Base-by-base conservation (phyloP, 2,113 vertebrate genomes). In the Malurus cyaneus region DNA sequence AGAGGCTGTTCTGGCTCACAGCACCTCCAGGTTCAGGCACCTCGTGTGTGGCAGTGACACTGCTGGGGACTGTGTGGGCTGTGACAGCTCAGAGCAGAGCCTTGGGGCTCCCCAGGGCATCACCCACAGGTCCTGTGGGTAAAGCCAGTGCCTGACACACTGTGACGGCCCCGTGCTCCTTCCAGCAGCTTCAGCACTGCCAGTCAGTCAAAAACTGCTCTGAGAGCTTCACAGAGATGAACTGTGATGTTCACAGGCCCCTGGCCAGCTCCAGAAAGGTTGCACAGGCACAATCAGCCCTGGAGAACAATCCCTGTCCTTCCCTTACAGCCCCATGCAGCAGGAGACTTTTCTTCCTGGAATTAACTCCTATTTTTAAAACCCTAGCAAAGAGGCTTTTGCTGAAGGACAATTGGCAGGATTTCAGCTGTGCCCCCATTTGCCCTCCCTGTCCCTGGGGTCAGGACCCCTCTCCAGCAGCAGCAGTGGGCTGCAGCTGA, bases 61-160 rank as follows among this genome's bases (percentile, higher is more conserved):
- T 86, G 49, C 71, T 71, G 86, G 64, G 79, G 50, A 44, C 11
- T 15, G 8, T n/a, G 59, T 46, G 64, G 54, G 34, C 52, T 79
- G 61, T 3, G 8, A 23, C 19, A 71, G 62, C 80, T 91, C 36
- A 0, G 44, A 73, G 86, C 2, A 3, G 56, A 73, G 29, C 49
- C 64, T 9, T 5, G 5, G 50, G 60, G 64, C 62, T 86, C 50
- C 29, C 54, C 3, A 0, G 34, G 49, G 59, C 78, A 59, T 52
- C 78, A 50, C 25, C 2, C 0, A 6, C 4, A 6, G 29, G 5
- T 83, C 32, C 46, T 0, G 0, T 29, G 53, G 41, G n/a, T 25
- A 34, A 67, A 80, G 31, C 41, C 5, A 2, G 25, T 67, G 62
- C 36, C 61, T 67, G 46, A 53, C 54, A 53, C 31, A 7, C 44